Conservation (phyloP, 2,888 invertebrate species). For the Acanthosepion pharaonis region DNA sequence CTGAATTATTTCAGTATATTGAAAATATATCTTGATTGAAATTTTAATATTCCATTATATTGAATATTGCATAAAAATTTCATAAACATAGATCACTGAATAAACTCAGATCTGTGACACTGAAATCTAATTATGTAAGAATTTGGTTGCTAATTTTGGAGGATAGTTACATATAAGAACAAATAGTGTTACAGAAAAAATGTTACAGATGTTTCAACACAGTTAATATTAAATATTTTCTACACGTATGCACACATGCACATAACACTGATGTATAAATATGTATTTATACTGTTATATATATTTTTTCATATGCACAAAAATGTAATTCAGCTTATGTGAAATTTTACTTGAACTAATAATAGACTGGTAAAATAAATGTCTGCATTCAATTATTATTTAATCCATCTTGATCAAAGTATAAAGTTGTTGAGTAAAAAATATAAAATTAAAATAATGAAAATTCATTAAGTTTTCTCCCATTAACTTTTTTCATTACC, state of each 20-base stretch:
- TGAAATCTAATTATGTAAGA: too few species aligned
- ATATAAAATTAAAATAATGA: background rate
- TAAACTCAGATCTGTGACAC: too few species aligned
- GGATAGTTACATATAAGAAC: too few species aligned
- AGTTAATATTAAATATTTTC: background rate
- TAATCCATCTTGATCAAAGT: background rate
- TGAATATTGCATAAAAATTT: too few species aligned
- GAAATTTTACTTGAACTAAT: background rate
- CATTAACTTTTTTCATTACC: background rate
- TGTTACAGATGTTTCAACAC: background rate
- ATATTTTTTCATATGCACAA: background rate
- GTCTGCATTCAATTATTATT: background rate
- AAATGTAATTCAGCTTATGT: background rate
- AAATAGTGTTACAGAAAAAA: too few species aligned
- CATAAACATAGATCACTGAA: too few species aligned
- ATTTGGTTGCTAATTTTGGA: too few species aligned
- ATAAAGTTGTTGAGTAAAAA: background rate
- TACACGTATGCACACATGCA: background rate
- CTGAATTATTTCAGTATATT: too few species aligned
- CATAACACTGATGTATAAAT: background rate
- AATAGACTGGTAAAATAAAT: background rate
- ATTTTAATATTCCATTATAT: too few species aligned
- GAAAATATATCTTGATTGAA: too few species aligned
- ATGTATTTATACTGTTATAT: background rate
- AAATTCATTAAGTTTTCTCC: background rate